Evolutionary conservation across 2,888 invertebrate species (phyloP), one percentile per base, ranked within the genome.

Genomic region (Tiliacea aurago): DNA sequence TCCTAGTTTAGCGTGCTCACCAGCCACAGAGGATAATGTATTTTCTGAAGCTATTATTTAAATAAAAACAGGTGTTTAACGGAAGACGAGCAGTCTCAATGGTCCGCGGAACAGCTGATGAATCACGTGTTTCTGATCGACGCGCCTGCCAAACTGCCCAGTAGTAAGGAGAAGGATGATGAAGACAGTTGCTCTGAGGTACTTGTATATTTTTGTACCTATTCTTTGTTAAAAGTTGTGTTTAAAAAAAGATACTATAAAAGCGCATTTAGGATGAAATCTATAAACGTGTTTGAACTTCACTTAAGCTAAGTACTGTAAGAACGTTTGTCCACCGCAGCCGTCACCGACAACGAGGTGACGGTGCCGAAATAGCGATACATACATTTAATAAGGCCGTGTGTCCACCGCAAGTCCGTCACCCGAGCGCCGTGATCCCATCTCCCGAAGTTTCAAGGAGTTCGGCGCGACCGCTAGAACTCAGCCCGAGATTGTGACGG

Each of bases 41-140:
- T 15, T 53, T 53, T 28, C 15, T 28, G 15, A 15, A 55, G 15
- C 55, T 15, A 7, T 55, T 55, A 15, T 28, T n/a, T 55, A 5
- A n/a, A 51, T 20, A 51, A 28, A 59, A 28, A 28, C 89, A 98
- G 97, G 88, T 98, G 98, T 92, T 91, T 98, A 64, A 96, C 97
- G 58, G 97, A 97, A 87, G 97, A 98, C 85, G 98, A 98, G 89
- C 96, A 97, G 71, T 96, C 97, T 7, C 97, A 98, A 58, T 98
- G 98, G 97, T 97, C 98, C 0, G 98, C 98, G 0, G 97, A 97
- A 11, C 98, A 98, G 92, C 94, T 99, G 41, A 91, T 98, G 43
- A 97, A 97, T 63, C 99, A 99, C 91, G 96, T 97, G 13, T 99
- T 99, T 90, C 94, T 98, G 6, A 90, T 92, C 4, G 95, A 97